These are phyloP conservation scores for Phalacrocorax carbo DNA, from an alignment of 2,113 vertebrate species.

Conservation along the genomic window DNA sequence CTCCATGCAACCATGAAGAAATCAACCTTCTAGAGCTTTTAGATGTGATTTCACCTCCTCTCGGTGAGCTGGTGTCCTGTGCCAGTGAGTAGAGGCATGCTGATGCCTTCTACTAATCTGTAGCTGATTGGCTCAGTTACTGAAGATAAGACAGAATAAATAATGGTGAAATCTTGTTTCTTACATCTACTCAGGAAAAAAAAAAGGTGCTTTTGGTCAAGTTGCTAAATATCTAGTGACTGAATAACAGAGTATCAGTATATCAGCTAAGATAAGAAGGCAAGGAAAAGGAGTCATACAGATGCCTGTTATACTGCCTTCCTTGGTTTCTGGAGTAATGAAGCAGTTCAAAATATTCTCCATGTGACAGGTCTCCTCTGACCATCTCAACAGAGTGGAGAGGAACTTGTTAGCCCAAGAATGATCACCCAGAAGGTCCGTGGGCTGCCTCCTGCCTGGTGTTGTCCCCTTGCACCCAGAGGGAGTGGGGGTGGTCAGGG, in stretches of 20 bases:
- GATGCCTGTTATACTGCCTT: background rate
- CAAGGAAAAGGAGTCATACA: background rate
- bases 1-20: background rate
- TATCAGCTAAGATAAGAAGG: slow-evolving; percentile 30
- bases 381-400: background rate
- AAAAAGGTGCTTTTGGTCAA: background rate
- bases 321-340: accelerated
- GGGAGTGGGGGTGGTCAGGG: accelerated
- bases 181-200: background rate
- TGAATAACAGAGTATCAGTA: background rate
- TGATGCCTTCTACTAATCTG: background rate
- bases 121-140: background rate
- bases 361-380: background rate
- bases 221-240: slow-evolving; percentile 54
- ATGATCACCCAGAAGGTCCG: background rate
- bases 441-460: background rate
- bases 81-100: background rate
- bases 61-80: background rate
- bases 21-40: background rate
- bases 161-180: slow-evolving; percentile 25
- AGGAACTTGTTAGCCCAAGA: background rate
- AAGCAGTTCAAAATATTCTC: background rate
- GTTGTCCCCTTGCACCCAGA: background rate
- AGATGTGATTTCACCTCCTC: background rate
- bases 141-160: slow-evolving; percentile 53